A percentile compares a stretch with the other conserved stretches of the same genome.
Evolutionary conservation across 2,797 vertebrate genomes (phyloP).

Genomic region (Enteromius paludinosus): DNA sequence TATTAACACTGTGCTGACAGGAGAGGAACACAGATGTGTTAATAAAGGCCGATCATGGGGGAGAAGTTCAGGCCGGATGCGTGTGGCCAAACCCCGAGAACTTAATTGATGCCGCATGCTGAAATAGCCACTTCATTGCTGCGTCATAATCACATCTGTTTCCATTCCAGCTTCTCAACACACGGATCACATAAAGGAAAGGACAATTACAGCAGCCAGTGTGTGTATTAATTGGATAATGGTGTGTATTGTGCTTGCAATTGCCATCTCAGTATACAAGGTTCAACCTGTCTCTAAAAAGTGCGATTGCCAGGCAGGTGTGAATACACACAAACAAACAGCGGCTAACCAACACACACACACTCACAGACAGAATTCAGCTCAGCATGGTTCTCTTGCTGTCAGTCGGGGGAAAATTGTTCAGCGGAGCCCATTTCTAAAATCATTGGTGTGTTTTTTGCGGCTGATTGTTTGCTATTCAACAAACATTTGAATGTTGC

Average conservation of each 20-base stretch:
- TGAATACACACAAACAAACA: conserved; percentile 34
- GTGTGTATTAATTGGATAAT: conserved; percentile 71
- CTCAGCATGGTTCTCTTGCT: conserved; percentile 45
- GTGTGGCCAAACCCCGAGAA: conserved; percentile 53
- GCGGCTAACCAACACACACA: conserved; percentile 13
- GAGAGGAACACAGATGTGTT: conserved; percentile 62
- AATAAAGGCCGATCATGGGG: conserved; percentile 58
- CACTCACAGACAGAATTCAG: neutral
- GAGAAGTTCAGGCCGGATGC: conserved; percentile 48
- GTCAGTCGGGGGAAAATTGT: conserved; percentile 70
- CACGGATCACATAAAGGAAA: conserved; percentile 76
- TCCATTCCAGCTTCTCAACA: conserved; percentile 73
- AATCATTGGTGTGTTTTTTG: conserved; percentile 65
- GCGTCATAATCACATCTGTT: conserved; percentile 70
- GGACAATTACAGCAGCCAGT: conserved; percentile 64
- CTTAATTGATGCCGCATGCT: conserved; percentile 63
- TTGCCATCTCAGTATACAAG: conserved; percentile 63
- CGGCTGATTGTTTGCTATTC: conserved; percentile 65
- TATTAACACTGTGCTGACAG: conserved; percentile 50
- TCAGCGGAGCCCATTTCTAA: conserved; percentile 67
- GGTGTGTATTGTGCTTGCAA: conserved; percentile 65
- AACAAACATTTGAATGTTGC: conserved; percentile 63
- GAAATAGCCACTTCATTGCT: conserved; percentile 67
- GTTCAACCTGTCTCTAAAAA: conserved; percentile 62
- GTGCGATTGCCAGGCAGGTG: conserved; percentile 60